Evolutionary conservation across 1,140 invertebrate genomes (phyloP), one percentile per base, ranked within the genome.

Genomic region (Akabosia matsudoensis): DNA sequence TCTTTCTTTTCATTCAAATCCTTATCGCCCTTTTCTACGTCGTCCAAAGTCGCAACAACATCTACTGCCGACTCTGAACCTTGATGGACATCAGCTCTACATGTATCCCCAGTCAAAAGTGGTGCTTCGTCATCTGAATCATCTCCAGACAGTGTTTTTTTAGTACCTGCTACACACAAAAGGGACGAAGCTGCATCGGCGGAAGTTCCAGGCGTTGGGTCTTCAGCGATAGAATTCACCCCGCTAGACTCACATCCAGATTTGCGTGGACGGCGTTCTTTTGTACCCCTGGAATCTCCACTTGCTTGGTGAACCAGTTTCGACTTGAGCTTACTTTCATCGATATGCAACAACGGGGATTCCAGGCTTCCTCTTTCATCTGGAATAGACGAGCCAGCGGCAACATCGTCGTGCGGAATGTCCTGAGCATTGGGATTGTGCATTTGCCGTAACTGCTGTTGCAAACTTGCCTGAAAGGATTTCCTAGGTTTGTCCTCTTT

Each of bases 401-500:
- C n/a, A n/a, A n/a, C n/a, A n/a, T n/a, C n/a, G n/a, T n/a, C n/a
- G n/a, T n/a, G 18, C 37, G 37, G 37, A 18, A 10, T 10, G 18
- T 10, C 37, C 37, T 73, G 56, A 18, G 73, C 77, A 73, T 79
- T 79, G 1, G 79, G 79, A 64, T 80, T 80, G 71, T 80, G 79
- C 79, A 80, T 80, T 72, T 80, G 75, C 37, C 74, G 52, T 61
- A 79, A 80, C 52, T 82, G 82, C 54, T 79, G 80, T 70, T 79
- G 81, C 51, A 64, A 85, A 84, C 33, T 85, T 83, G 52, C 85
- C 78, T 87, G 87, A 45, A 82, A 76, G 24, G 88, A 88, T 82
- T 90, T 90, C 74, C 90, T 85, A 72, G 88, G 88, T 78, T 89
- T 89, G 73, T 92, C 91, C 52, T 90, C 90, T 86, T 96, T 96